phyloP scores from a whole-genome alignment of 2,797 vertebrate species.

The Neopelma chrysocephalum region DNA sequence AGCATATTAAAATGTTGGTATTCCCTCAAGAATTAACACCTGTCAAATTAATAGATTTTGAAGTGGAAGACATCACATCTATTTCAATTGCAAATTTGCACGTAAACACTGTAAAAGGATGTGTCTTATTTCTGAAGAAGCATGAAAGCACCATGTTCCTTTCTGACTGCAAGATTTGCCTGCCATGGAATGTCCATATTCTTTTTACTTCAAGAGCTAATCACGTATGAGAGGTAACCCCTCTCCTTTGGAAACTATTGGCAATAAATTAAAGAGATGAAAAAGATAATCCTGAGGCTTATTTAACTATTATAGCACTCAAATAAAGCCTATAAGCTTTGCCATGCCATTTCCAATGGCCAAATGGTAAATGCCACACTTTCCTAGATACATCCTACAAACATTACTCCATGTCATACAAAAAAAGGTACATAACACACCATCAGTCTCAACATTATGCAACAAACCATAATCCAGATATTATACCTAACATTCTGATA shows the following conservation, averaged over 20 bases:
- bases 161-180: not conserved
- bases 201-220: not conserved
- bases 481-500: not conserved
- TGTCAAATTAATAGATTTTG: not conserved
- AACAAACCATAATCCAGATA: not conserved
- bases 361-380: not conserved
- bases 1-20: not conserved
- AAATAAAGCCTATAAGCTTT: not conserved
- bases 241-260: not conserved
- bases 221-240: not conserved
- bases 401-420: not conserved
- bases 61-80: not conserved
- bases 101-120: not conserved
- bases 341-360: not conserved
- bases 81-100: not conserved
- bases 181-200: not conserved
- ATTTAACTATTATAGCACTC: not conserved
- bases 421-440: not conserved
- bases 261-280: accelerated
- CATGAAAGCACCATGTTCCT: not conserved
- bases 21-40: not conserved
- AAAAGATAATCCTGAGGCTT: not conserved
- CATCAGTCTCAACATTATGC: not conserved
- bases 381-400: not conserved
- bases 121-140: not conserved